These are phyloP conservation scores for Graptemys geographica DNA, from an alignment of 2,797 vertebrate genomes.

Conservation along the genomic window DNA sequence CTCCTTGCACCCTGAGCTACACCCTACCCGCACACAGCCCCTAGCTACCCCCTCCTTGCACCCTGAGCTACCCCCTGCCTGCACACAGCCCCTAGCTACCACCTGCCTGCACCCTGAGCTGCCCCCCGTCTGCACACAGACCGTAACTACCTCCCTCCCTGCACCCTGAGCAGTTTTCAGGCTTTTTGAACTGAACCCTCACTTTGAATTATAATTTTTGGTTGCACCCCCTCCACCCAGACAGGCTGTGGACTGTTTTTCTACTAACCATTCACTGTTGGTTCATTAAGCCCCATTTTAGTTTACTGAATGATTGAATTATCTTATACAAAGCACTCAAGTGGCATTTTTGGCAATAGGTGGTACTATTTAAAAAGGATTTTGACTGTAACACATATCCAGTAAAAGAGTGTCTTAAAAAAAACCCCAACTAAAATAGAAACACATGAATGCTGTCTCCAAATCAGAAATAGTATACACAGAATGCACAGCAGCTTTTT, in stretches of 20 bases:
- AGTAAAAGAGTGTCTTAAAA: fast-evolving
- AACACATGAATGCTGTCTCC: background rate
- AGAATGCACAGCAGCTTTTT: background rate
- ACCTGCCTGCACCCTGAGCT: too few relatives aligned
- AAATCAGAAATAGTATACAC: background rate
- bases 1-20: too few relatives aligned
- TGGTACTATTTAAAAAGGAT: background rate
- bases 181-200: too few relatives aligned
- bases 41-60: too few relatives aligned
- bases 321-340: fast-evolving
- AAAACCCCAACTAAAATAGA: background rate
- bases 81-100: too few relatives aligned
- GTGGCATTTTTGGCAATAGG: background rate
- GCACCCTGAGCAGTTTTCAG: too few relatives aligned
- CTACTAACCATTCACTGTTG: background rate
- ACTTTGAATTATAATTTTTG: background rate
- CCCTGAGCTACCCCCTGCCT: too few relatives aligned
- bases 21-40: too few relatives aligned
- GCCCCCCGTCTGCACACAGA: too few relatives aligned
- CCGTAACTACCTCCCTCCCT: too few relatives aligned
- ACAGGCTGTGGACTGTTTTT: background rate
- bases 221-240: too few relatives aligned
- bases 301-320: fast-evolving
- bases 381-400: background rate
- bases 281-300: background rate